phyloP scores from a whole-genome alignment of 2,113 vertebrate species.

The Aegotheles bennettii region DNA sequence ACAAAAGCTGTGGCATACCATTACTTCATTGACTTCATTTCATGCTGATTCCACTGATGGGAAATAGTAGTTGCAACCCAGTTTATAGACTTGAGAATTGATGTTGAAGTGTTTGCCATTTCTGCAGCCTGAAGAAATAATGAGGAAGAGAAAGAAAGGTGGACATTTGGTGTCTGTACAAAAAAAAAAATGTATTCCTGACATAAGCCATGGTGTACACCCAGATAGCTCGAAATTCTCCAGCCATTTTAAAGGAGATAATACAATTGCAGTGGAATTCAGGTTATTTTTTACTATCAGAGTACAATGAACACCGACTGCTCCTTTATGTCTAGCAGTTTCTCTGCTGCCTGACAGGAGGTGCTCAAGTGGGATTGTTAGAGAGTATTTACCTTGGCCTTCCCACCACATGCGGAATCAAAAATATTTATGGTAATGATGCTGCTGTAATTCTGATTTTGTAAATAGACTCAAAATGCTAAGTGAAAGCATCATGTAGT shows the following conservation, averaged over 20 bases:
- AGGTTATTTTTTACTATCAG: constrained; percentile 21
- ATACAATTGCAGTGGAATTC: not conserved
- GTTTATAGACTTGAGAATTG: constrained; percentile 74
- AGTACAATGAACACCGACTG: not conserved
- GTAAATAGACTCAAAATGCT: constrained; percentile 11
- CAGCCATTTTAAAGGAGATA: not conserved
- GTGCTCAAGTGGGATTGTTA: not conserved
- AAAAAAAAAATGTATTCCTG: constrained; percentile 19
- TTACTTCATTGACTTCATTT: constrained; percentile 72
- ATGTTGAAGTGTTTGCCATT: constrained; percentile 83
- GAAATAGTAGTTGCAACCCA: constrained; percentile 74
- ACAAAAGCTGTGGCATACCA: constrained; percentile 65
- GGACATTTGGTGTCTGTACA: not conserved
- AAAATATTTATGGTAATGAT: constrained; percentile 28
- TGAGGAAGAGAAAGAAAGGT: not conserved
- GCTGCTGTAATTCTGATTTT: constrained; percentile 30
- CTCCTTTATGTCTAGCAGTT: constrained; percentile 22
- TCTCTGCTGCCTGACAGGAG: not conserved
- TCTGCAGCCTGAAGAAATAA: constrained; percentile 71
- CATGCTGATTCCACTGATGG: constrained; percentile 75
- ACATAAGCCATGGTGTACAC: not conserved
- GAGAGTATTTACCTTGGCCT: constrained; percentile 18
- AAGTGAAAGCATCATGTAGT: not conserved
- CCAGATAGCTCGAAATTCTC: not conserved
- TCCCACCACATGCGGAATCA: not conserved